Evolutionary conservation across 2,113 vertebrate species (phyloP).

Genomic region (Vicugna pacos): DNA sequence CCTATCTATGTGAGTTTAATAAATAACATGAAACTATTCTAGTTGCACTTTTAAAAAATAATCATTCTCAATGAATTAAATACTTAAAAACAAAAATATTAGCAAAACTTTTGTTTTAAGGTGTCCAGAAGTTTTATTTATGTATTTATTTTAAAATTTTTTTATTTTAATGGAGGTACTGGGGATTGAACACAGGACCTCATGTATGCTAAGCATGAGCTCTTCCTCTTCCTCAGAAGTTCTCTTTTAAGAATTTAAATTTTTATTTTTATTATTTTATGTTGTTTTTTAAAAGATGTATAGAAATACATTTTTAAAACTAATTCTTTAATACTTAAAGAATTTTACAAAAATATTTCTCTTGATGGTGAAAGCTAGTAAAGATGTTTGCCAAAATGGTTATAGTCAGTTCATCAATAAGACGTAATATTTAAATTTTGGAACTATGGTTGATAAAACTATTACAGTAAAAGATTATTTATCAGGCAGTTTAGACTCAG

Average conservation of each 20-base stretch:
- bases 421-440: neutral
- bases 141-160: neutral
- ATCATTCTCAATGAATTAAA: slow-evolving; percentile 4
- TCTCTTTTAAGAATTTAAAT: neutral
- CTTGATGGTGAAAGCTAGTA: neutral
- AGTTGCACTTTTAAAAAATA: neutral
- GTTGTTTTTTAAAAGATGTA: too few species aligned
- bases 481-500: neutral
- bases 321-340: neutral
- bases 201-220: too few species aligned
- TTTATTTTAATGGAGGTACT: too few species aligned
- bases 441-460: neutral
- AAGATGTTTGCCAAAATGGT: neutral
- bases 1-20: slow-evolving; percentile 32
- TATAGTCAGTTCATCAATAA: neutral
- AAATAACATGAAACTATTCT: neutral
- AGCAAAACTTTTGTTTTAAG: neutral
- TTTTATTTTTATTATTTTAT: too few species aligned
- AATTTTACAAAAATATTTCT: slow-evolving; percentile 38
- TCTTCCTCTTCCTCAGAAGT: neutral
- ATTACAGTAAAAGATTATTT: neutral
- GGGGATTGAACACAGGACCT: too few species aligned
- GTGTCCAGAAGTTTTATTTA: neutral
- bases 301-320: neutral
- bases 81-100: slow-evolving; percentile 40